Evolutionary conservation across 2,797 vertebrate genomes (phyloP).

Genomic region (Lophius americanus): DNA sequence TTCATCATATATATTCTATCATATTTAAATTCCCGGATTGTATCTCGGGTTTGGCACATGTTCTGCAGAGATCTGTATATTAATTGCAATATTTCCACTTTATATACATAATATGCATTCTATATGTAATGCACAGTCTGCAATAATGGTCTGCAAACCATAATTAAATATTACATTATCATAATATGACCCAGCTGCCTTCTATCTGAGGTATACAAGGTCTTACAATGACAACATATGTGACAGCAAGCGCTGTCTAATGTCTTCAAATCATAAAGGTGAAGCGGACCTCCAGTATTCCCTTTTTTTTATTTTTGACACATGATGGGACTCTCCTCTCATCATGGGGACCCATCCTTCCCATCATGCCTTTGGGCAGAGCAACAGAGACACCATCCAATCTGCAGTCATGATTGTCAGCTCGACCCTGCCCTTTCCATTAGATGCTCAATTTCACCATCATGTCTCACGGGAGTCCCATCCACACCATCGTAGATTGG

Average conservation of each 20-base stretch:
- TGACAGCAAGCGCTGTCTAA: conserved; percentile 36
- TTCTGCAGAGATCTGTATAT: too few relatives aligned
- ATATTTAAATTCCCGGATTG: conserved; percentile 7
- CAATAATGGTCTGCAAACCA: not conserved
- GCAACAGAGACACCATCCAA: conserved; percentile 71
- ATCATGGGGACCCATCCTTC: conserved; percentile 52
- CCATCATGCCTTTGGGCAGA: conserved; percentile 50
- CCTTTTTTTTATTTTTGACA: conserved; percentile 51
- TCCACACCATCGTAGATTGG: conserved; percentile 76
- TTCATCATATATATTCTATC: conserved; percentile 1
- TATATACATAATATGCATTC: conserved; percentile 10
- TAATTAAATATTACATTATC: conserved; percentile 13
- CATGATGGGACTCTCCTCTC: conserved; percentile 58
- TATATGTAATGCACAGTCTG: not conserved
- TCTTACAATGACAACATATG: conserved; percentile 28
- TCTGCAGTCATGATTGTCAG: conserved; percentile 82
- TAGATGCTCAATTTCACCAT: conserved; percentile 84
- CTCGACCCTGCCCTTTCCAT: conserved; percentile 82
- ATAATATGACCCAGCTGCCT: conserved; percentile 11
- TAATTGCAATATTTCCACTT: not conserved
- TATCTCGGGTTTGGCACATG: too few relatives aligned
- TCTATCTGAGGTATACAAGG: conserved; percentile 15
- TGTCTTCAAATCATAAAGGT: conserved; percentile 41
- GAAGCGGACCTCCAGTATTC: conserved; percentile 22
- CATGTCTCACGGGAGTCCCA: conserved; percentile 73